Conservation (phyloP, 2,797 vertebrate species). For the Pterois miles region DNA sequence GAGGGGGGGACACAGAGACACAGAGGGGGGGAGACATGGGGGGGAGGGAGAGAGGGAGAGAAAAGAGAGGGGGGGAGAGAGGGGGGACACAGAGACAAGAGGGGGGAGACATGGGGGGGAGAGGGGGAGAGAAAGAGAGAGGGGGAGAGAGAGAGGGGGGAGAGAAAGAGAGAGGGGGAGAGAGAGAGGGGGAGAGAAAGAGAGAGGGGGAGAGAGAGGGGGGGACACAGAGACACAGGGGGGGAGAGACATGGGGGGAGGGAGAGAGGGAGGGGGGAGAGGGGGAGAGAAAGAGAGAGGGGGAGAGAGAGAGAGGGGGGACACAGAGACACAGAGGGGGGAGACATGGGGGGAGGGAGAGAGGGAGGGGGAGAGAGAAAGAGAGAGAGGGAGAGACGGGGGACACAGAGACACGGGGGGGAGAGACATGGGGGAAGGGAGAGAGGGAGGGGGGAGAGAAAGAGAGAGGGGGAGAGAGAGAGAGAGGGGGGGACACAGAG, state of each 20-base stretch:
- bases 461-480: slow-evolving; percentile 1
- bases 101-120: too few species aligned
- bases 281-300: slow-evolving; percentile 2
- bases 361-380: slow-evolving; percentile 6
- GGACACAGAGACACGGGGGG: too few species aligned
- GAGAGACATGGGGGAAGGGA: too few species aligned
- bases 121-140: slow-evolving; percentile 9
- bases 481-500: not conserved
- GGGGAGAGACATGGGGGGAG: too few species aligned
- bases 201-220: not conserved
- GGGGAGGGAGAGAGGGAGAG: slow-evolving; percentile 8
- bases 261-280: not conserved
- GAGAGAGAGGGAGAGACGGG: not conserved
- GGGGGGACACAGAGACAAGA: too few species aligned
- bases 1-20: too few species aligned
- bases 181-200: slow-evolving; percentile 7
- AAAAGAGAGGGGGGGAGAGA: not conserved
- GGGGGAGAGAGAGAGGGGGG: not conserved
- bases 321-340: too few species aligned
- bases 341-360: too few species aligned
- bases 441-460: not conserved
- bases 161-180: slow-evolving; percentile 2
- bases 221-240: slow-evolving; percentile 1
- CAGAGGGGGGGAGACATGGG: not conserved
- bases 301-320: slow-evolving; percentile 2